Conservation (phyloP, 2,113 vertebrate genomes). For the Rhinoderma darwinii region DNA sequence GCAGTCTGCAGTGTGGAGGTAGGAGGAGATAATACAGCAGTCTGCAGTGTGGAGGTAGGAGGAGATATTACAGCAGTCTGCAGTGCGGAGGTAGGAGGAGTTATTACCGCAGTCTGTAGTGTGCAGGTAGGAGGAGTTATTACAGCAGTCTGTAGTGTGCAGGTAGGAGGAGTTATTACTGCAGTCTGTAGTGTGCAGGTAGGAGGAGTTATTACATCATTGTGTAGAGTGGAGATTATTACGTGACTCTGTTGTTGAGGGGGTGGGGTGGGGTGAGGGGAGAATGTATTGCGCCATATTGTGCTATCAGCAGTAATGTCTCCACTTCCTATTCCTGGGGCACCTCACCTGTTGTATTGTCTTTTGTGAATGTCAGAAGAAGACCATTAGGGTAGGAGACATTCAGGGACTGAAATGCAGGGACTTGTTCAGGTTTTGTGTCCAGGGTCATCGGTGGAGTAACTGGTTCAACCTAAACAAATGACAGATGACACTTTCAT, state of each 20-base stretch:
- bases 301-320: not conserved
- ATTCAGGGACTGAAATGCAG: constrained; percentile 74
- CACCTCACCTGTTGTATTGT: constrained; percentile 73
- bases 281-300: too few species aligned
- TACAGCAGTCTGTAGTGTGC: not conserved
- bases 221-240: not conserved
- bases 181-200: not conserved
- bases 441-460: constrained; percentile 60
- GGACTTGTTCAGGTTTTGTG: constrained; percentile 43
- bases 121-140: not conserved
- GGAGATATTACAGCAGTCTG: not conserved
- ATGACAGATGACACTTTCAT: not conserved
- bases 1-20: not conserved
- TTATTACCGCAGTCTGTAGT: not conserved
- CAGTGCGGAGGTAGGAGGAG: not conserved
- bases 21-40: not conserved
- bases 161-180: not conserved
- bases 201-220: not conserved
- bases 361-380: constrained; percentile 77
- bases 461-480: constrained; percentile 66
- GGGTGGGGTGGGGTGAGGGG: not conserved
- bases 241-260: not conserved
- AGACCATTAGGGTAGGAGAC: constrained; percentile 86
- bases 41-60: not conserved
- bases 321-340: too few species aligned